Evolutionary conservation across 2,888 invertebrate genomes (phyloP), one percentile per base, ranked within the genome.

Genomic region (Geophilus truncorum): DNA sequence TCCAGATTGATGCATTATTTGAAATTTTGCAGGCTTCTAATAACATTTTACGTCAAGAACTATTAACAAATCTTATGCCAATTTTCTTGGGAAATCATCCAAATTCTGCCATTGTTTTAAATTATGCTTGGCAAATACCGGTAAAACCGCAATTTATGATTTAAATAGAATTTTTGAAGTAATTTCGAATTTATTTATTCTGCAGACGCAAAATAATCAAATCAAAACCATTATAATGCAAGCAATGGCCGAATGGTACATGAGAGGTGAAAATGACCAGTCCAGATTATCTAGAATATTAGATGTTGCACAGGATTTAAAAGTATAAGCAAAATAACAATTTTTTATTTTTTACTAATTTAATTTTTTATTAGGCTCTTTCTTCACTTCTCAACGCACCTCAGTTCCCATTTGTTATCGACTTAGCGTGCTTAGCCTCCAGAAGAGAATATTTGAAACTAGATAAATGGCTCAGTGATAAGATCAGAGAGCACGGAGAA

Each of bases 391-490:
- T 99, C 75, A 97, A 97, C 87, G 93, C 94, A 0, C 94, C 94
- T 83, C 94, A 94, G 0, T 95, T 95, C 87, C 91, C 94, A n/a
- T 99, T 99, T 88, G 95, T 97, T 57, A 97, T 99, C 84, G 99
- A 99, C 88, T 89, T 99, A 84, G 98, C 99, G 0, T 99, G 98
- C 87, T 89, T 99, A 82, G 99, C 99, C 0, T 98, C 98, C 0
- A 90, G 98, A 79, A 90, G 98, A 81, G 99, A 98, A 87, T 99
- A 98, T 87, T 90, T 99, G 12, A 99, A 99, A 86, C 89, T 99
- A 23, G 99, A 99, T 87, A 99, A 99, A 87, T 99, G 99, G 98
- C 89, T 99, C 12, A 93, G 94, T 0, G 99, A 99, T 86, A 98
- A 99, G 89, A 95, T 98, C 82, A 90, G 94, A 83, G 98, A 98